A percentile compares a stretch with the other conserved stretches of the same genome.
phyloP scores from a whole-genome alignment of 2,797 vertebrate species.

The Podarcis lilfordi region DNA sequence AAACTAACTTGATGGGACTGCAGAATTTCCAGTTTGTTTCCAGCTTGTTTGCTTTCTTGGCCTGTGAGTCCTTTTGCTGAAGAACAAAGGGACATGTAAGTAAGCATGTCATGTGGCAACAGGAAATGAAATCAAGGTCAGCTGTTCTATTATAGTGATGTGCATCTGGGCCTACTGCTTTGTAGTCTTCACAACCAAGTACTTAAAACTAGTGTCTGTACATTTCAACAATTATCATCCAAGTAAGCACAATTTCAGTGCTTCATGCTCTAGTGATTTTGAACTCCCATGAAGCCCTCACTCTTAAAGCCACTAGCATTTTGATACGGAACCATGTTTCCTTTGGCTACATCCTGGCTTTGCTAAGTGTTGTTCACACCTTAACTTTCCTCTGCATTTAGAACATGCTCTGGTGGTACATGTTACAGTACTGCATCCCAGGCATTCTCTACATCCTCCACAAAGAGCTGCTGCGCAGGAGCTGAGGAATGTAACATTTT shows the following conservation, averaged over 20 bases:
- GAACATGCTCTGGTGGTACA: background rate
- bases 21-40: background rate
- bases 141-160: background rate
- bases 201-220: background rate
- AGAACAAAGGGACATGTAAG: background rate
- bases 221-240: background rate
- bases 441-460: background rate
- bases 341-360: background rate
- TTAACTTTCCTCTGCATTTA: constrained; percentile 8
- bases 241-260: background rate
- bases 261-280: background rate
- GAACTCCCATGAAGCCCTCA: background rate
- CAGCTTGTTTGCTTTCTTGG: constrained; percentile 6
- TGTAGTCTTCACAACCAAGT: background rate
- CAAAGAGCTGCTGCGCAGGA: constrained; percentile 34
- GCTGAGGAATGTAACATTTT: background rate
- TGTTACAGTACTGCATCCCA: constrained; percentile 25
- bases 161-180: background rate
- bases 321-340: background rate
- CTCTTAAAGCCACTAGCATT: background rate
- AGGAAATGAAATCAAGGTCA: background rate
- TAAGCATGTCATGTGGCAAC: background rate
- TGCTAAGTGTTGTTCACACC: background rate
- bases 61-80: background rate
- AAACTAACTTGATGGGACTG: background rate